Conservation (phyloP, 2,113 vertebrate genomes). For the Solea senegalensis region DNA sequence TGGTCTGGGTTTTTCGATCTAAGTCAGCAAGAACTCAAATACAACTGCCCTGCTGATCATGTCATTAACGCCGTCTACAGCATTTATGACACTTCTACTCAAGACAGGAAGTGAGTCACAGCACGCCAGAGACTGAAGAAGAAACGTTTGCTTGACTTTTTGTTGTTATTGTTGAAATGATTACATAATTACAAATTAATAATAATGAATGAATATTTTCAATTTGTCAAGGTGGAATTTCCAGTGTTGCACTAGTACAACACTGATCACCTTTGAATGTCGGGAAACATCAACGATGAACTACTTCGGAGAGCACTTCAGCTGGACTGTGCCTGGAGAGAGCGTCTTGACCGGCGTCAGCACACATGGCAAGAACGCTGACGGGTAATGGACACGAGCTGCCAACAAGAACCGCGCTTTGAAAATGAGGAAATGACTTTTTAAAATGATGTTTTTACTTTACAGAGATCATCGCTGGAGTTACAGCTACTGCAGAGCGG, state of each 20-base stretch:
- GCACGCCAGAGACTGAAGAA: no score
- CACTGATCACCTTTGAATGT: not conserved
- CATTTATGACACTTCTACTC: not conserved
- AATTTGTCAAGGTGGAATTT: not conserved
- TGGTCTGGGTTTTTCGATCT: not conserved
- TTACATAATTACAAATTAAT: not conserved
- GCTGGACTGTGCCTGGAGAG: not conserved
- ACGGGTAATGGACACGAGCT: not conserved
- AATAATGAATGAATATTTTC: not conserved
- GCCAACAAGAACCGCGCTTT: no score
- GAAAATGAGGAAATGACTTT: no score
- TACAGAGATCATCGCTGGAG: constrained; percentile 1
- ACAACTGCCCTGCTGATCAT: not conserved
- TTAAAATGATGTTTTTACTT: not conserved
- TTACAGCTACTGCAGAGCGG: not conserved
- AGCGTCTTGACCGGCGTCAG: not conserved
- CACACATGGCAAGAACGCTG: not conserved
- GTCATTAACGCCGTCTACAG: not conserved
- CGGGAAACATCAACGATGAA: not conserved
- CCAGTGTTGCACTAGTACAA: not conserved
- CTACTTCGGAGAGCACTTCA: not conserved
- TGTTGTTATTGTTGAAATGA: not conserved
- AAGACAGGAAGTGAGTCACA: not conserved
- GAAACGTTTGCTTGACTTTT: no score
- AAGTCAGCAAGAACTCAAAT: not conserved